These are phyloP conservation scores for Meliscaeva auricollis DNA, from an alignment of 2,888 invertebrate species.

Conservation along the genomic window DNA sequence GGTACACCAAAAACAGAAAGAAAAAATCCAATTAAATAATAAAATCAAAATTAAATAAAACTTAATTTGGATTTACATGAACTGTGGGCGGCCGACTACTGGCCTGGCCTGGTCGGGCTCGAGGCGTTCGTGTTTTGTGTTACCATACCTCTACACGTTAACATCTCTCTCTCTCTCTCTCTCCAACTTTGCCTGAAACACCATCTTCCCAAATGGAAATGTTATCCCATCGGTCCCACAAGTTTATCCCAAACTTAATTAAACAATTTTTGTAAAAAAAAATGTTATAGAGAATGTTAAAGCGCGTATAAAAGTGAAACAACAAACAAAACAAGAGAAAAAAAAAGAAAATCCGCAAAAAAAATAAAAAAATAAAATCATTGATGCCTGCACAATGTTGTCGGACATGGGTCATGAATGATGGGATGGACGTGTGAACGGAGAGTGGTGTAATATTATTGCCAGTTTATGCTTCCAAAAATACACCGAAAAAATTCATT, in stretches of 20 bases:
- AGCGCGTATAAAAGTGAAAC: slow-evolving; percentile 15
- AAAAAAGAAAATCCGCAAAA: background rate
- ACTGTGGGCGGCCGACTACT: slow-evolving; percentile 28
- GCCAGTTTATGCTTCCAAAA: slow-evolving; percentile 37
- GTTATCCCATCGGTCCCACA: background rate
- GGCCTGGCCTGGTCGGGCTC: background rate
- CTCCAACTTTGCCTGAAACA: too few relatives aligned
- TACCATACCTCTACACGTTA: background rate
- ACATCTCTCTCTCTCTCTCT: too few relatives aligned
- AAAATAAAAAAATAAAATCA: slow-evolving; percentile 33
- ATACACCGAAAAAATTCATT: background rate
- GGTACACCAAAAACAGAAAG: background rate
- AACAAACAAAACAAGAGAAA: too few relatives aligned
- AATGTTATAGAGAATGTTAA: slow-evolving; percentile 45
- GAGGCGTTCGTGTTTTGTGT: slow-evolving; percentile 25
- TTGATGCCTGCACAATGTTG: slow-evolving; percentile 57
- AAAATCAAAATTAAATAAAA: slow-evolving; percentile 73
- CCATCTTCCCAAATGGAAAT: too few relatives aligned
- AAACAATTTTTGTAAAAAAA: slow-evolving; percentile 48
- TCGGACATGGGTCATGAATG: slow-evolving; percentile 38
- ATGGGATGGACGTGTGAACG: slow-evolving; percentile 49
- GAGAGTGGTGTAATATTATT: slow-evolving; percentile 55
- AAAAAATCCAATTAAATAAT: slow-evolving; percentile 64
- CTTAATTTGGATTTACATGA: slow-evolving; percentile 58
- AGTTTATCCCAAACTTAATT: slow-evolving; percentile 61